Percentiles rank a stretch among this genome's conserved stretches.
These are phyloP conservation scores for Aphidoletes aphidimyza DNA, from an alignment of 2,888 invertebrate genomes.

Conservation along the genomic window DNA sequence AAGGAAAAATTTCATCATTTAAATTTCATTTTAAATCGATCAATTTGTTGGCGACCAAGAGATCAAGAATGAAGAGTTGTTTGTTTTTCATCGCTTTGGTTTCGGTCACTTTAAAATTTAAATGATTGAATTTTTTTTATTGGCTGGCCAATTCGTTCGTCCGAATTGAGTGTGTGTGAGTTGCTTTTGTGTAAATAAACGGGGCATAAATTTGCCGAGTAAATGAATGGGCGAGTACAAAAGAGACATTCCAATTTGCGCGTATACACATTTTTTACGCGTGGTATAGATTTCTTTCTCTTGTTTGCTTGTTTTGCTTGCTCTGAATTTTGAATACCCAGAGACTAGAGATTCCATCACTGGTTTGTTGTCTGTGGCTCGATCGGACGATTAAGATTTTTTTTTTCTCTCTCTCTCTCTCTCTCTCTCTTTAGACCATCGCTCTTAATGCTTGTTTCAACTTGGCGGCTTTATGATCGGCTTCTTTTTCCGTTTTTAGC, in stretches of 20 bases:
- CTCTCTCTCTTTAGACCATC: too few relatives aligned
- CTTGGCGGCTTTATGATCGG: conserved; percentile 30
- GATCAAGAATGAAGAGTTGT: conserved; percentile 30
- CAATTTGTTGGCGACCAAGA: conserved; percentile 26
- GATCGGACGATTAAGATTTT: neutral
- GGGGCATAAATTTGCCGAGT: conserved; percentile 18
- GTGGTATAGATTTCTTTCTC: conserved; percentile 3
- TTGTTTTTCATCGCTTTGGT: neutral
- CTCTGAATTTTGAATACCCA: neutral
- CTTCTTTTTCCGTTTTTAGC: conserved; percentile 26
- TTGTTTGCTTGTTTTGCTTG: neutral
- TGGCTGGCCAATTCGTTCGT: neutral
- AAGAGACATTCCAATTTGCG: conserved; percentile 31
- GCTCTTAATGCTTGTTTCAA: neutral
- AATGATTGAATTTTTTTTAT: conserved; percentile 30
- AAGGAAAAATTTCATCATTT: conserved; percentile 4
- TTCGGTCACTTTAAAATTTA: conserved; percentile 1
- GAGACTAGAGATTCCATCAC: neutral
- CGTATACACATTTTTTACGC: conserved; percentile 38
- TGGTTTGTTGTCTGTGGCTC: neutral
- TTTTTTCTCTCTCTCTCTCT: too few relatives aligned
- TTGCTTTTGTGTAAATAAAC: conserved; percentile 37
- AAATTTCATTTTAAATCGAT: conserved; percentile 48
- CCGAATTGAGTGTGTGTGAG: too few relatives aligned
- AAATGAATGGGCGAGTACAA: conserved; percentile 38